Evolutionary conservation across 2,113 vertebrate species (phyloP).

Genomic region (Onychostruthus taczanowskii): DNA sequence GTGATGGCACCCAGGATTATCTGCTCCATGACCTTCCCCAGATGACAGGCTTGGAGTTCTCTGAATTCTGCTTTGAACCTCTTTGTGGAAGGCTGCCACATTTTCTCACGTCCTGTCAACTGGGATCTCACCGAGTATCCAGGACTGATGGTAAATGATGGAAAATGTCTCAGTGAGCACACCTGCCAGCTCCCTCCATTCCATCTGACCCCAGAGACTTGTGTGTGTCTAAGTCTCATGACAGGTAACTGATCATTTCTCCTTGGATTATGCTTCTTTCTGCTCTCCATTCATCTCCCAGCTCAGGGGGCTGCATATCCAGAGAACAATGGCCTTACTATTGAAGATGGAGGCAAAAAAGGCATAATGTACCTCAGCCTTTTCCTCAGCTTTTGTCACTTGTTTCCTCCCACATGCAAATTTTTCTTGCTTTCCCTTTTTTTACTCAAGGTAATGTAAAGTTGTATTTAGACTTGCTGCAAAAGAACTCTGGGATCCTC

Average conservation of each 20-base stretch:
- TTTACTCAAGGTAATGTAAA: neutral
- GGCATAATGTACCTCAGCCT: neutral
- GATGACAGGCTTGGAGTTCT: neutral
- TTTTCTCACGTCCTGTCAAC: neutral
- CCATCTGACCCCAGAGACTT: neutral
- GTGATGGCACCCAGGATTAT: neutral
- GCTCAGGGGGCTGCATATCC: rapidly evolving
- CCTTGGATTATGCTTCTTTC: neutral
- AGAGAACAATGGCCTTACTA: neutral
- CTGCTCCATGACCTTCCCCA: neutral
- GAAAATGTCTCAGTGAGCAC: neutral
- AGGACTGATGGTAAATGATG: neutral
- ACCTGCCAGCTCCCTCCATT: neutral
- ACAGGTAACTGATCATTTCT: neutral
- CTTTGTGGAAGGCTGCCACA: neutral
- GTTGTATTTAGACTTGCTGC: neutral
- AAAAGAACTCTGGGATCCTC: neutral
- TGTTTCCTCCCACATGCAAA: neutral
- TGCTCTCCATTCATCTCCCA: neutral
- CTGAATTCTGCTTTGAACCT: neutral
- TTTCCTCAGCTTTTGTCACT: neutral
- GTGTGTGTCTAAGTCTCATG: neutral
- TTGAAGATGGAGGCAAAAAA: neutral
- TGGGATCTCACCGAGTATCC: rapidly evolving
- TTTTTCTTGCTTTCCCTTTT: neutral